Evolutionary conservation across 2,113 vertebrate species (phyloP).

Genomic region (Petromus typicus): DNA sequence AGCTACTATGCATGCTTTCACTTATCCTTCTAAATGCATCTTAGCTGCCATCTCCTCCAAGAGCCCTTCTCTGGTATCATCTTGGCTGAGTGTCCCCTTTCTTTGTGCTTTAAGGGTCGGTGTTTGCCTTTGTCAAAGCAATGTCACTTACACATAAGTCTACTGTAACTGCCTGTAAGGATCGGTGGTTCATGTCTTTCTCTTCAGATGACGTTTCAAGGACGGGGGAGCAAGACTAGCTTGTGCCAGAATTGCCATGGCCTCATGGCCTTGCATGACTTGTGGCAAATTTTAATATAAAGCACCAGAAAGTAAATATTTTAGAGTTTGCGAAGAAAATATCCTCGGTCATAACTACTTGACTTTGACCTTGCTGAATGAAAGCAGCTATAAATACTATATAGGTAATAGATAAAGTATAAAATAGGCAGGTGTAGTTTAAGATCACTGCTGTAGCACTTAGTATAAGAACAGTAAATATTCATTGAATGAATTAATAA

Average conservation of each 20-base stretch:
- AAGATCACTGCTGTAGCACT: neutral
- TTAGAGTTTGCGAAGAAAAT: neutral
- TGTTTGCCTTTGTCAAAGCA: conserved; percentile 3
- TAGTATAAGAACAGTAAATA: neutral
- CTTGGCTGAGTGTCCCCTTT: neutral
- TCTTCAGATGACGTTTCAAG: conserved; percentile 25
- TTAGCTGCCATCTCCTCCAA: conserved; percentile 1
- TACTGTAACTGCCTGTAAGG: neutral
- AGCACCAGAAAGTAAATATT: neutral
- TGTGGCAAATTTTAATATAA: neutral
- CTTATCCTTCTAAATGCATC: conserved; percentile 13
- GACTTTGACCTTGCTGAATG: neutral
- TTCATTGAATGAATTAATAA: conserved; percentile 24
- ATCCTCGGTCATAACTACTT: conserved; percentile 6
- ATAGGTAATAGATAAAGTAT: conserved; percentile 29
- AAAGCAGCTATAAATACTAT: conserved; percentile 36
- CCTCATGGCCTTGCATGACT: neutral
- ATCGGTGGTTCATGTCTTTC: neutral
- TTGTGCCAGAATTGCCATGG: neutral
- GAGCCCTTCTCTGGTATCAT: neutral
- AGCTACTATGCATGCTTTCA: neutral
- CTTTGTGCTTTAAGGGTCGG: neutral
- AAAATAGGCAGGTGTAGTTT: neutral
- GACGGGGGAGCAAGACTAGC: neutral
- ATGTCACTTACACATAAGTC: neutral